phyloP scores from a whole-genome alignment of 2,888 invertebrate genomes.

The Dicycla oo region DNA sequence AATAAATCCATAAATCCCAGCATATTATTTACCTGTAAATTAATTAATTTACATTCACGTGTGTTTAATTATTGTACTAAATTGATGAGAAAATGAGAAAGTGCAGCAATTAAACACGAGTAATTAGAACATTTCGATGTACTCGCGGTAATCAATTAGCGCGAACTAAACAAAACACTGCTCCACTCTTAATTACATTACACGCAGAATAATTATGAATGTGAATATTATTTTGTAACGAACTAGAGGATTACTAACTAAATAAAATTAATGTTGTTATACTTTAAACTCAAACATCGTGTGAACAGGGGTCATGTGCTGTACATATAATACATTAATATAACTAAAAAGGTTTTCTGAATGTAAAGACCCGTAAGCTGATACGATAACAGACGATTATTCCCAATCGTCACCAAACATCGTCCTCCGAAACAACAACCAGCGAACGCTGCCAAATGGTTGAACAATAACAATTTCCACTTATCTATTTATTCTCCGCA shows the following conservation, averaged over 20 bases:
- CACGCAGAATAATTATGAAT: neutral
- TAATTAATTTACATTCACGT: slow-evolving; percentile 3
- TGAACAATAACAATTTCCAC: slow-evolving; percentile 55
- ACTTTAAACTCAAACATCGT: neutral
- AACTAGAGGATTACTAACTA: slow-evolving; percentile 1
- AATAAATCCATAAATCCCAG: slow-evolving; percentile 23
- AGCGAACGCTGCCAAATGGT: slow-evolving; percentile 22
- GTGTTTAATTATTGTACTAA: slow-evolving; percentile 21
- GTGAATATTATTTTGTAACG: slow-evolving; percentile 1
- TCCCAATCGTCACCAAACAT: slow-evolving; percentile 22
- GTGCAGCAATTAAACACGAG: slow-evolving; percentile 2
- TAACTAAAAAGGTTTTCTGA: slow-evolving; percentile 8
- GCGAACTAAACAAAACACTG: slow-evolving; percentile 13
- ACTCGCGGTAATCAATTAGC: neutral
- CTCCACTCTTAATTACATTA: slow-evolving; percentile 6
- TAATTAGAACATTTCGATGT: slow-evolving; percentile 21
- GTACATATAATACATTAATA: neutral
- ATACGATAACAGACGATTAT: slow-evolving; percentile 9
- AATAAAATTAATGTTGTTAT: neutral
- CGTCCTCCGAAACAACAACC: slow-evolving; percentile 17
- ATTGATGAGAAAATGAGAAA: slow-evolving; percentile 20
- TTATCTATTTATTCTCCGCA: slow-evolving; percentile 53
- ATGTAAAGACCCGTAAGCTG: slow-evolving; percentile 18
- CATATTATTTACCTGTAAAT: slow-evolving; percentile 7
- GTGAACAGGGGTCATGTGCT: neutral